phyloP scores from a whole-genome alignment of 2,113 vertebrate species.

The Oreochromis aureus region DNA sequence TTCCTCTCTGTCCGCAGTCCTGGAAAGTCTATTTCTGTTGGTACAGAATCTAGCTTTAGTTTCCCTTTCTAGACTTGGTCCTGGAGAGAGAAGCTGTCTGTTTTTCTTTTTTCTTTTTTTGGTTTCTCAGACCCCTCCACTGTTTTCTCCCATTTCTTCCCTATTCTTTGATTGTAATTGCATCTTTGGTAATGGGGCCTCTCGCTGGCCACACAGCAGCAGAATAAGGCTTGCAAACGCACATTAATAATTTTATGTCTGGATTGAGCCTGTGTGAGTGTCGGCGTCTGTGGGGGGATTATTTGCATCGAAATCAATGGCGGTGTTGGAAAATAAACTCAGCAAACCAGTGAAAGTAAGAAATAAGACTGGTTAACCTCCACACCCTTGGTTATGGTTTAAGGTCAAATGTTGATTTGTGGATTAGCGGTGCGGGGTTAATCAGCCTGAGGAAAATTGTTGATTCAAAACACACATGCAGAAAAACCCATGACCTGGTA shows the following conservation, averaged over 20 bases:
- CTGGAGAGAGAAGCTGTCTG: neutral
- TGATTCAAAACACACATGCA: neutral
- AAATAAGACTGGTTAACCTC: neutral
- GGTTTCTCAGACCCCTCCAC: neutral
- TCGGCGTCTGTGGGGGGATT: neutral
- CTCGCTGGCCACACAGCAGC: neutral
- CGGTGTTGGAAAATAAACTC: neutral
- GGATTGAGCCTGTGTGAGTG: neutral
- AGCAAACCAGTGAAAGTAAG: neutral
- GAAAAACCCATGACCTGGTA: neutral
- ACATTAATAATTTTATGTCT: neutral
- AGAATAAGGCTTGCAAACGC: neutral
- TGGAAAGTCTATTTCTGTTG: neutral
- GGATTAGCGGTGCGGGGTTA: neutral
- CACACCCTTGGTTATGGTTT: neutral
- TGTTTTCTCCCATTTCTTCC: neutral
- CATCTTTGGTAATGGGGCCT: neutral
- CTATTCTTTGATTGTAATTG: neutral
- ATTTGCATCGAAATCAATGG: neutral
- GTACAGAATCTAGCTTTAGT: neutral
- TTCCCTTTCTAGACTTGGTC: slow-evolving; percentile 24
- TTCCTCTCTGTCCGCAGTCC: neutral
- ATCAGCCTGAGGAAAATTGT: neutral
- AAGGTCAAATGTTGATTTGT: neutral
- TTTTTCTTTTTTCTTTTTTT: neutral